These are phyloP conservation scores for Trichomycterus rosablanca DNA, from an alignment of 2,113 vertebrate genomes.

Conservation along the genomic window DNA sequence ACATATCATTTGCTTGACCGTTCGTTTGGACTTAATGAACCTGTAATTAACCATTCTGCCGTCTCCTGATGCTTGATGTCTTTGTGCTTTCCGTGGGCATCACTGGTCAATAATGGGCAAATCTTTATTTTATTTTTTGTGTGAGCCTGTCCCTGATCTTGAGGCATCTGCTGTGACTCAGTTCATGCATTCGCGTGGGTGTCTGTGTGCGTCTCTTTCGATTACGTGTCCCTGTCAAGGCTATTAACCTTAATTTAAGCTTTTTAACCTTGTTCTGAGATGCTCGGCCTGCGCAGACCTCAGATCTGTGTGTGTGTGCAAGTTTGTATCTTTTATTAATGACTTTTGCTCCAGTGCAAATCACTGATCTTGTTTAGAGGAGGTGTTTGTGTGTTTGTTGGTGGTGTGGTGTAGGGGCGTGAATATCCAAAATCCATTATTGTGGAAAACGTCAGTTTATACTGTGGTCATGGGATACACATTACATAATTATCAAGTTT, in stretches of 20 bases:
- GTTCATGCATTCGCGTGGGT: too few species aligned
- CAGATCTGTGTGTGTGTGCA: background rate
- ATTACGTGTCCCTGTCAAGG: background rate
- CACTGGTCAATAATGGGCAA: conserved; percentile 21
- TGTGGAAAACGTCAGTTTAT: too few species aligned
- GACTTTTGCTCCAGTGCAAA: conserved; percentile 10
- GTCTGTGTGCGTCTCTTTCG: background rate
- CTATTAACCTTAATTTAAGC: conserved; percentile 8
- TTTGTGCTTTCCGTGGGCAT: conserved; percentile 3
- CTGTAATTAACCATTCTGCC: conserved; percentile 30
- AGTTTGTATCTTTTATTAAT: background rate
- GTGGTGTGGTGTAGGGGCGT: too few species aligned
- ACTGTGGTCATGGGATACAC: too few species aligned
- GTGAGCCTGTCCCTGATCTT: background rate
- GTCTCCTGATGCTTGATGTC: too few species aligned
- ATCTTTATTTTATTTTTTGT: conserved; percentile 4
- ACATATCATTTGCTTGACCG: conserved; percentile 28
- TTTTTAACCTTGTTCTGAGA: conserved; percentile 2
- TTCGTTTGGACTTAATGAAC: conserved; percentile 29
- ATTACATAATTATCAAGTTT: too few species aligned
- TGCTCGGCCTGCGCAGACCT: background rate
- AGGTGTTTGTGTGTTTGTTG: conserved; percentile 25
- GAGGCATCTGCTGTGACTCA: background rate
- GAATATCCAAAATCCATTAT: too few species aligned
- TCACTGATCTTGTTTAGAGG: too few species aligned